These are phyloP conservation scores for Allolobophora icterica DNA, from an alignment of 2,888 invertebrate genomes.

Conservation along the genomic window DNA sequence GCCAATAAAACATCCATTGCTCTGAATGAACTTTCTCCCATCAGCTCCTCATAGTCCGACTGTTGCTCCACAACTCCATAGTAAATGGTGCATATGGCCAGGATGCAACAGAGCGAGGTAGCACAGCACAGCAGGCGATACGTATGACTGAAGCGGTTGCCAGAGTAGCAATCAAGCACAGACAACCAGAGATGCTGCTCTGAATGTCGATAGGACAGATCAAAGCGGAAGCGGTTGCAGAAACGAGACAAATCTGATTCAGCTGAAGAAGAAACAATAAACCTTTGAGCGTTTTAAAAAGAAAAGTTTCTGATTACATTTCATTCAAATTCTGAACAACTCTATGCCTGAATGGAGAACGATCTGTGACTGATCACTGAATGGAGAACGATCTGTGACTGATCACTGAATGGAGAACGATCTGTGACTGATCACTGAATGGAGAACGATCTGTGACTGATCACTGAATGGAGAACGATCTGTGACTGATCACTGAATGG, in stretches of 20 bases:
- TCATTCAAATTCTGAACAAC: not conserved
- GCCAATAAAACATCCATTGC: not conserved
- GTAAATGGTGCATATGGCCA: not conserved
- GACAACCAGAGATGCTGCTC: slow-evolving; percentile 34
- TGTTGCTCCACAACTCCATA: slow-evolving; percentile 12
- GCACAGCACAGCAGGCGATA: not conserved
- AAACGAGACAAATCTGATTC: not conserved
- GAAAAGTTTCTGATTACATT: not conserved
- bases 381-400: too few species aligned
- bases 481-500: too few species aligned
- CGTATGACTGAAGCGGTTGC: not conserved
- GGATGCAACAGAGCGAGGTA: not conserved
- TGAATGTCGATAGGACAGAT: slow-evolving; percentile 12
- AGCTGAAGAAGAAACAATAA: not conserved
- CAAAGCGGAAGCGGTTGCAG: not conserved
- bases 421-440: too few species aligned
- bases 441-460: too few species aligned
- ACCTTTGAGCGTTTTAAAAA: not conserved
- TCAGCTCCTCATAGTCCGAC: slow-evolving; percentile 21
- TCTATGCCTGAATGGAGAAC: too few species aligned
- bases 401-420: too few species aligned
- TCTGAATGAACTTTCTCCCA: slow-evolving; percentile 26
- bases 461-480: too few species aligned
- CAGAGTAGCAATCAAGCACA: slow-evolving; percentile 10
- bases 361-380: too few species aligned